Conservation (phyloP, 2,888 invertebrate species). For the Volucella inanis region DNA sequence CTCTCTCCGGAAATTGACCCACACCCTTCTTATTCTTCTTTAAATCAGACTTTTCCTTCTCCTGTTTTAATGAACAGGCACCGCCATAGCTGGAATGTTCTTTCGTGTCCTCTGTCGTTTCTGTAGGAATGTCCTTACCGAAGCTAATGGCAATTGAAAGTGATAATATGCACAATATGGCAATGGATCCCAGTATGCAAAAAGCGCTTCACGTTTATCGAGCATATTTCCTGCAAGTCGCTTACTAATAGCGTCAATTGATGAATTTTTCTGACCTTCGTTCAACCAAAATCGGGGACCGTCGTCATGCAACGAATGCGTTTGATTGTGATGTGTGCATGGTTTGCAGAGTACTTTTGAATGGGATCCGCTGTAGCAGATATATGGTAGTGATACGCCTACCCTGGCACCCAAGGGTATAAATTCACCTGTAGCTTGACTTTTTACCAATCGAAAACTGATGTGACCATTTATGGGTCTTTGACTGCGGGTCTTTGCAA, state of each 20-base stretch:
- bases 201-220: conserved; percentile 91
- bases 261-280: conserved; percentile 83
- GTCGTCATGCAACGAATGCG: conserved; percentile 83
- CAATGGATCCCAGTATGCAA: conserved; percentile 92
- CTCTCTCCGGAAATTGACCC: conserved; percentile 60
- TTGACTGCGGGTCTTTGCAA: conserved; percentile 86
- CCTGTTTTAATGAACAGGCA: conserved; percentile 49
- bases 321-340: conserved; percentile 85
- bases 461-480: conserved; percentile 90
- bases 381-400: conserved; percentile 91
- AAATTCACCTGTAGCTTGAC: conserved; percentile 85
- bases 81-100: conserved; percentile 50
- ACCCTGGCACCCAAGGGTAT: conserved; percentile 88
- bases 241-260: conserved; percentile 84
- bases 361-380: conserved; percentile 89
- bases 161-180: conserved; percentile 94
- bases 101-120: conserved; percentile 79
- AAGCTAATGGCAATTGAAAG: conserved; percentile 88
- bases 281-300: conserved; percentile 86
- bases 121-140: conserved; percentile 85
- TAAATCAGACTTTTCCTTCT: neutral
- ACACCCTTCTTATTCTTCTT: neutral
- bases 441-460: conserved; percentile 89
- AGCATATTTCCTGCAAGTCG: conserved; percentile 87
- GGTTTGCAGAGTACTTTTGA: conserved; percentile 87